Evolutionary conservation across 2,113 vertebrate species (phyloP), one percentile per base, ranked within the genome.

Genomic region (Laterallus jamaicensis): DNA sequence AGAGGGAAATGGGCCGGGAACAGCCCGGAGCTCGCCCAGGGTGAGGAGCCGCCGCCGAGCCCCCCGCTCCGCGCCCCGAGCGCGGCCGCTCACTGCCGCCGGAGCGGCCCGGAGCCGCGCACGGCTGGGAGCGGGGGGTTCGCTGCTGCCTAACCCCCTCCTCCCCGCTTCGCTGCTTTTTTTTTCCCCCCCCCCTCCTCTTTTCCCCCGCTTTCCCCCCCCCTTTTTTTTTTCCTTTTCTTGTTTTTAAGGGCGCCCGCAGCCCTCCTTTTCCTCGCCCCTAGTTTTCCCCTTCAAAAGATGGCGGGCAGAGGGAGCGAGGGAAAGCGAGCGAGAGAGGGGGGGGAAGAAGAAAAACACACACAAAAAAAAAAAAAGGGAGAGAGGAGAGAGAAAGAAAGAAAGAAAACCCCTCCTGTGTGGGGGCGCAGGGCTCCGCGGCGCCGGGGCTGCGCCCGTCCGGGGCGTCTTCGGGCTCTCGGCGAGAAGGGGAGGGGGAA

Each of bases 231-330:
- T 32, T 22, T 15, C 37, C 3, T 9, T 54, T 17, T 8, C 4
- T 44, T 73, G 14, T 95, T 94, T 94, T 55, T 42, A 26, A 71
- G 24, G 35, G 64, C 49, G 28, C 63, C 70, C 12, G 35, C 12
- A 71, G 59, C 81, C 67, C 74, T 88, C 69, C 40, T 70, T 49
- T 40, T 24, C 84, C 49, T 92, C 91, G 82, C 93, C 94, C 93
- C 84, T 92, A 90, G 84, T 95, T 79, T 97, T 97, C 97, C 94
- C 97, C 97, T 96, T 97, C 97, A 98, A 98, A 99, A 99, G 98
- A 99, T 99, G 99, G 99, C 99, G 99, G 99, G 99, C 98, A 98
- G 97, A 97, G 96, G 58, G 82, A 90, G 88, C 37, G 91, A 93
- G 91, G 88, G 95, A 95, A 92, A 70, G 92, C 92, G 93, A 98